These are phyloP conservation scores for Meiosimyza platycephala DNA, from an alignment of 2,888 invertebrate genomes.

Conservation along the genomic window DNA sequence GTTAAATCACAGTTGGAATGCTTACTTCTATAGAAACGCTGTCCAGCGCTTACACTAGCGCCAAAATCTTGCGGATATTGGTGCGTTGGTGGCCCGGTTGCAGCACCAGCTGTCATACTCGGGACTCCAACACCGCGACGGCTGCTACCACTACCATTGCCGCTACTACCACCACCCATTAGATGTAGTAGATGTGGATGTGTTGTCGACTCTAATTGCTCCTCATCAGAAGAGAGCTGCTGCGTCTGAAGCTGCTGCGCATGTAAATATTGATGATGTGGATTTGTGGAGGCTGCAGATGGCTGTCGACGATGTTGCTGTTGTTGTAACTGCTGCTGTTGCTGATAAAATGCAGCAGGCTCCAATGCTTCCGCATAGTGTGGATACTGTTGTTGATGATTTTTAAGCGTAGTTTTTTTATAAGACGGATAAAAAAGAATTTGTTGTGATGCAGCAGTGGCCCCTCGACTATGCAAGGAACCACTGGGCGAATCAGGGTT, in stretches of 20 bases:
- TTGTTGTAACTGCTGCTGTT: slow-evolving; percentile 46
- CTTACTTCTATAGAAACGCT: slow-evolving; percentile 63
- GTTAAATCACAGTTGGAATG: slow-evolving; percentile 64
- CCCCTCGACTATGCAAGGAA: slow-evolving; percentile 58
- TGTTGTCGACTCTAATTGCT: slow-evolving; percentile 56
- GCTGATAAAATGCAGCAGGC: slow-evolving; percentile 55
- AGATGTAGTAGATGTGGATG: slow-evolving; percentile 60
- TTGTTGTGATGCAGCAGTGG: slow-evolving; percentile 59
- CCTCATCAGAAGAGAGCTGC: slow-evolving; percentile 62
- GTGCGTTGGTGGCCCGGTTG: slow-evolving; percentile 50
- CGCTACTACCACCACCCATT: slow-evolving; percentile 39
- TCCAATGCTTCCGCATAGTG: slow-evolving; percentile 62
- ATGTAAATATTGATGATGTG: slow-evolving; percentile 47
- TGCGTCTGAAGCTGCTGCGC: slow-evolving; percentile 52
- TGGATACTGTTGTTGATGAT: slow-evolving; percentile 54
- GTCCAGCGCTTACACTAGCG: slow-evolving; percentile 44
- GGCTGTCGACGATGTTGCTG: slow-evolving; percentile 44
- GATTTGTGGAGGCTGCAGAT: slow-evolving; percentile 42
- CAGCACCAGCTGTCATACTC: slow-evolving; percentile 44
- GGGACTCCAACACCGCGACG: slow-evolving; percentile 50
- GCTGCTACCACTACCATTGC: slow-evolving; percentile 36
- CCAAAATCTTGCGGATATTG: slow-evolving; percentile 41
- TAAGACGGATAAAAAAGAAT: slow-evolving; percentile 64
- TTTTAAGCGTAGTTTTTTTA: slow-evolving; percentile 57
- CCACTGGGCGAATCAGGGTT: slow-evolving; percentile 59